phyloP scores from a whole-genome alignment of 1,140 invertebrate genomes.

The Diachasma alloeum region DNA sequence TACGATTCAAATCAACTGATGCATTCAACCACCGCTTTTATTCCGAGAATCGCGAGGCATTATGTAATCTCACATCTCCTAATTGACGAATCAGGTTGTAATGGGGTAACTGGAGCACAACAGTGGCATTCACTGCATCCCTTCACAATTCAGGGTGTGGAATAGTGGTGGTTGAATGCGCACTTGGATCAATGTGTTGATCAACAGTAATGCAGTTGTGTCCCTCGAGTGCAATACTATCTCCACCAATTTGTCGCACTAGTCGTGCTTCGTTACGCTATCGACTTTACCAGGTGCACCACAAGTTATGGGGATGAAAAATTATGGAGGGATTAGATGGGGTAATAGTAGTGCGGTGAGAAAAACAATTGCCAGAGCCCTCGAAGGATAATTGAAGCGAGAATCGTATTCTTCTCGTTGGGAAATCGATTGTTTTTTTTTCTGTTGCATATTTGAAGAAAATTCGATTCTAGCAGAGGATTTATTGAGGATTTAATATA shows the following conservation, averaged over 20 bases:
- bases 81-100: background rate
- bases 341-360: background rate
- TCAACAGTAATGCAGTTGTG: conserved; percentile 52
- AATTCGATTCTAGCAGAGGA: no score
- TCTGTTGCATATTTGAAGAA: no score
- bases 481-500: no score
- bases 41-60: conserved; percentile 30
- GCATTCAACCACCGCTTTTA: background rate
- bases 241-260: conserved; percentile 37
- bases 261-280: conserved; percentile 21
- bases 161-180: conserved; percentile 42
- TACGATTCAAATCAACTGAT: background rate
- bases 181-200: conserved; percentile 52
- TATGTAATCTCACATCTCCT: background rate
- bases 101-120: background rate
- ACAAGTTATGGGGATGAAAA: background rate
- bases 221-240: conserved; percentile 46
- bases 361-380: no score
- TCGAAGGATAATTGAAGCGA: no score
- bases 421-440: no score
- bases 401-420: no score
- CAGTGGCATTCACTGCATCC: background rate
- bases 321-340: background rate
- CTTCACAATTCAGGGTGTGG: background rate
- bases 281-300: background rate